These are phyloP conservation scores for Drosophila mojavensis DNA, from an alignment of 1,140 invertebrate species.

Conservation along the genomic window DNA sequence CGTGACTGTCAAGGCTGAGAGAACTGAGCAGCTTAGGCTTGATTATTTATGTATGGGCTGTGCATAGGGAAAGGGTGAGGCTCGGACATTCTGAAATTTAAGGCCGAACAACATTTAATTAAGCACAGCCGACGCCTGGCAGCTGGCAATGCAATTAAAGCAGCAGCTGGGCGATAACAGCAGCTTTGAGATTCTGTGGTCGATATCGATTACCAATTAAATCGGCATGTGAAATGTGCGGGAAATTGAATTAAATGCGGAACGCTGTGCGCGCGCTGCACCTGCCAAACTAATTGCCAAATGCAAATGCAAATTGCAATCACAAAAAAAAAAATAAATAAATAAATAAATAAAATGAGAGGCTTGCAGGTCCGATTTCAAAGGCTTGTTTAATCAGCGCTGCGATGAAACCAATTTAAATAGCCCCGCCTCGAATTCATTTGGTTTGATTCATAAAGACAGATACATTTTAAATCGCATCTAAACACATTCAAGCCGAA, in stretches of 20 bases:
- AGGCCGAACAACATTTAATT: not conserved
- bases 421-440: not conserved
- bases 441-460: not conserved
- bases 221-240: not conserved
- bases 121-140: not conserved
- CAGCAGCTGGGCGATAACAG: slow-evolving; percentile 4
- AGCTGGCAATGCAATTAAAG: slow-evolving; percentile 1
- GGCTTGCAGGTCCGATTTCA: slow-evolving; percentile 1
- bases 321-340: slow-evolving; percentile 7
- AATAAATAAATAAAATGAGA: not conserved
- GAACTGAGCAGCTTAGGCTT: not conserved
- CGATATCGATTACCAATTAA: slow-evolving; percentile 17
- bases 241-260: slow-evolving; percentile 47
- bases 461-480: too few species aligned
- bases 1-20: not conserved
- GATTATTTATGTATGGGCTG: not conserved
- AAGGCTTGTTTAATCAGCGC: slow-evolving; percentile 4
- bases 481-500: not conserved
- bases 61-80: not conserved
- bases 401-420: not conserved
- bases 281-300: slow-evolving; percentile 51
- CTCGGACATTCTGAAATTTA: too few species aligned
- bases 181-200: not conserved
- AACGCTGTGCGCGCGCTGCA: slow-evolving; percentile 28
- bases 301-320: slow-evolving; percentile 54